A percentile compares a stretch with the other conserved stretches of the same genome.
These are phyloP conservation scores for Xyrauchen texanus DNA, from an alignment of 2,113 vertebrate species.

Conservation along the genomic window DNA sequence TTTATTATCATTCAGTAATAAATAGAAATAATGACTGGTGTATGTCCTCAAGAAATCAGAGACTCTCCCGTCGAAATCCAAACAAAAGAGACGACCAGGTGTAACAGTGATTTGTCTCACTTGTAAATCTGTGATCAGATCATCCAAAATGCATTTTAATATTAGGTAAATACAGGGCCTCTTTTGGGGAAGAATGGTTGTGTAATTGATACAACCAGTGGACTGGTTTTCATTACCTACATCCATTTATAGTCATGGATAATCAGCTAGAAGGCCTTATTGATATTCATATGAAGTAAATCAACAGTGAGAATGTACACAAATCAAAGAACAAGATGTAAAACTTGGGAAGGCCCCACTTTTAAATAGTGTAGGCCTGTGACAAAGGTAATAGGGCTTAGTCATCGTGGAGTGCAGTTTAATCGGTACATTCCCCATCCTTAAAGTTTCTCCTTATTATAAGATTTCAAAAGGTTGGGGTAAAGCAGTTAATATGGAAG, in stretches of 20 bases:
- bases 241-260: neutral
- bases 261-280: neutral
- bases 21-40: too few species aligned
- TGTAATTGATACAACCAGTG: too few species aligned
- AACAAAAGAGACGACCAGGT: too few species aligned
- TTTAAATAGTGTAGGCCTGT: constrained; percentile 29
- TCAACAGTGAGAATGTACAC: neutral
- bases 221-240: constrained; percentile 16
- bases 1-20: too few species aligned
- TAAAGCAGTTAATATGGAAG: constrained; percentile 24
- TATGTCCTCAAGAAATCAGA: too few species aligned
- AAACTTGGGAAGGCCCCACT: neutral
- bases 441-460: constrained; percentile 43
- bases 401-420: constrained; percentile 12
- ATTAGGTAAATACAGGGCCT: too few species aligned
- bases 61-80: too few species aligned
- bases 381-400: constrained; percentile 27
- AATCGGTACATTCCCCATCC: constrained; percentile 42
- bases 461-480: constrained; percentile 33
- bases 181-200: too few species aligned
- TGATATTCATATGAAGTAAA: too few species aligned
- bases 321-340: constrained; percentile 16
- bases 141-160: too few species aligned
- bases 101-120: too few species aligned
- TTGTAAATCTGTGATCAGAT: too few species aligned